phyloP scores from a whole-genome alignment of 2,113 vertebrate species.

The Laticauda colubrina region DNA sequence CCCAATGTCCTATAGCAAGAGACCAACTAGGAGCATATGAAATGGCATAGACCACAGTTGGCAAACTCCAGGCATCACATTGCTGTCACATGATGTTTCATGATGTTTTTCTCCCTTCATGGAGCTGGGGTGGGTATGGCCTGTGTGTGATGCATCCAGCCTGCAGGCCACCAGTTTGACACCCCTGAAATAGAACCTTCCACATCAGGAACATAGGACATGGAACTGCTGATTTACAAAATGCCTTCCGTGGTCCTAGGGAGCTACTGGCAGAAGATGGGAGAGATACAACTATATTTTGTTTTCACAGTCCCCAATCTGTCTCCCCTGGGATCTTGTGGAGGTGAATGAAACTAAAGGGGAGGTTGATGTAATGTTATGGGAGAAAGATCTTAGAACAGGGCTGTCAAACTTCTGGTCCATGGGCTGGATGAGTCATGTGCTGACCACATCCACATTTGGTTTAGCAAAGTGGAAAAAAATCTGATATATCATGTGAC shows the following conservation, averaged over 20 bases:
- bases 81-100: too few relatives aligned
- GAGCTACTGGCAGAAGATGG: not conserved
- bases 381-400: not conserved
- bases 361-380: not conserved
- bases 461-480: too few relatives aligned
- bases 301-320: not conserved
- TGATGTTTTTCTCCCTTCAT: too few relatives aligned
- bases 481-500: too few relatives aligned
- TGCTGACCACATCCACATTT: too few relatives aligned
- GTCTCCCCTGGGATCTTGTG: not conserved
- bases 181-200: not conserved
- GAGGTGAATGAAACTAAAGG: not conserved
- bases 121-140: too few relatives aligned
- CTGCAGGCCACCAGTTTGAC: too few relatives aligned
- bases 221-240: not conserved
- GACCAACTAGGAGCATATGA: not conserved
- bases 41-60: not conserved
- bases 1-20: not conserved
- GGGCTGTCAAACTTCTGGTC: too few relatives aligned
- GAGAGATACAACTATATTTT: not conserved
- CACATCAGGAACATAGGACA: not conserved
- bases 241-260: not conserved
- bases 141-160: too few relatives aligned
- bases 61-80: too few relatives aligned
- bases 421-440: too few relatives aligned